Evolutionary conservation across 1,140 invertebrate species (phyloP).

Genomic region (Cephus cinctus): DNA sequence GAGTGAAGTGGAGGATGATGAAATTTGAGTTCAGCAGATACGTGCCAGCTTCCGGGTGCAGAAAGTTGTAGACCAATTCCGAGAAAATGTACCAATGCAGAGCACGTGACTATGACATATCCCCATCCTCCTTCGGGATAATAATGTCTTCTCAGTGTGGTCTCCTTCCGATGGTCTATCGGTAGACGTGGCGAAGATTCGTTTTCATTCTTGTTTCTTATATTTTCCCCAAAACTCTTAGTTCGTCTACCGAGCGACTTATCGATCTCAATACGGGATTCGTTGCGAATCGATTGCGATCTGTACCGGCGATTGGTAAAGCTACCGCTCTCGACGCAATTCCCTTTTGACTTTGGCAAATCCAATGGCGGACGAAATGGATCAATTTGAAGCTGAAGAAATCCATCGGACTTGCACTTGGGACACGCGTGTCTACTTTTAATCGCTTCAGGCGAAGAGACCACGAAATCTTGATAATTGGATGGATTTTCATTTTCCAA

Average conservation of each 20-base stretch:
- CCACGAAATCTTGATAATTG: no score
- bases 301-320: conserved; percentile 16
- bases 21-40: conserved; percentile 33
- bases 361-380: conserved; percentile 28
- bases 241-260: conserved; percentile 12
- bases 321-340: conserved; percentile 18
- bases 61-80: conserved; percentile 53
- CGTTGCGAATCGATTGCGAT: conserved; percentile 12
- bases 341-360: conserved; percentile 9
- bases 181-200: conserved; percentile 11
- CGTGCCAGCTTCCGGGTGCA: conserved; percentile 35
- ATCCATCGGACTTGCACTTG: conserved; percentile 34
- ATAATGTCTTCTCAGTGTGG: conserved; percentile 57
- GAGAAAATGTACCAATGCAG: conserved; percentile 55
- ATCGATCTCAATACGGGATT: conserved; percentile 6
- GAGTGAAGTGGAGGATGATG: conserved; percentile 37
- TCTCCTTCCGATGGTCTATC: conserved; percentile 41
- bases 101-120: conserved; percentile 60
- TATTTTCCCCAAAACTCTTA: conserved; percentile 18
- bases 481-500: no score
- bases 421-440: conserved; percentile 28
- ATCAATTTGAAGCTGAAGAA: conserved; percentile 29
- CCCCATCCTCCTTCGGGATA: conserved; percentile 68
- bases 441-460: not conserved
- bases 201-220: not conserved